These are phyloP conservation scores for Pontoporia blainvillei DNA, from an alignment of 2,113 vertebrate genomes.

Conservation along the genomic window DNA sequence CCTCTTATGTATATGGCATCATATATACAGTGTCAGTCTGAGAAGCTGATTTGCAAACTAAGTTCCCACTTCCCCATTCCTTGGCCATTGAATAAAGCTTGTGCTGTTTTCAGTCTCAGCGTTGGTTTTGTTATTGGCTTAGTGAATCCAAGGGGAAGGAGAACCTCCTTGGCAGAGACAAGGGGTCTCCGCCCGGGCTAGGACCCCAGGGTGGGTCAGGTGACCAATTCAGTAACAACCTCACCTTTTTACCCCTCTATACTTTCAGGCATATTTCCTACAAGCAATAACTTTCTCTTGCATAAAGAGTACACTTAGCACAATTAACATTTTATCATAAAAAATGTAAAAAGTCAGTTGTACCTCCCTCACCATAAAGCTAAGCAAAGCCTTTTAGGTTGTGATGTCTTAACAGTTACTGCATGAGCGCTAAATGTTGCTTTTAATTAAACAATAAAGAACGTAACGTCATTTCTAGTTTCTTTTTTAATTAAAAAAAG, in stretches of 20 bases:
- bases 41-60: not conserved
- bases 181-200: not conserved
- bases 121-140: not conserved
- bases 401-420: slow-evolving; percentile 77
- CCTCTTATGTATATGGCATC: not conserved
- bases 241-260: not conserved
- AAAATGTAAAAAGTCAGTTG: slow-evolving; percentile 66
- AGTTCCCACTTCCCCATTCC: not conserved
- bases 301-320: not conserved
- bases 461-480: slow-evolving; percentile 78
- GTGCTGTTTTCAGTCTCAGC: not conserved
- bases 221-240: not conserved
- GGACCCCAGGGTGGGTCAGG: not conserved
- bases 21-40: not conserved
- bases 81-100: not conserved
- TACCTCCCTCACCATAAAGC: slow-evolving; percentile 60
- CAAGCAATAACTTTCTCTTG: slow-evolving; percentile 16
- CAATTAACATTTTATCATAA: slow-evolving; percentile 77
- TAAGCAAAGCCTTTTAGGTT: slow-evolving; percentile 72
- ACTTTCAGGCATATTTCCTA: not conserved
- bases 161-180: not conserved
- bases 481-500: slow-evolving; percentile 69
- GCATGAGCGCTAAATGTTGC: slow-evolving; percentile 79
- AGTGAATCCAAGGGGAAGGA: not conserved
- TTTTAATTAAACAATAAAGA: slow-evolving; percentile 91